Base-by-base conservation (phyloP, 2,888 invertebrate species). In the Pristionchus entomophagus region DNA sequence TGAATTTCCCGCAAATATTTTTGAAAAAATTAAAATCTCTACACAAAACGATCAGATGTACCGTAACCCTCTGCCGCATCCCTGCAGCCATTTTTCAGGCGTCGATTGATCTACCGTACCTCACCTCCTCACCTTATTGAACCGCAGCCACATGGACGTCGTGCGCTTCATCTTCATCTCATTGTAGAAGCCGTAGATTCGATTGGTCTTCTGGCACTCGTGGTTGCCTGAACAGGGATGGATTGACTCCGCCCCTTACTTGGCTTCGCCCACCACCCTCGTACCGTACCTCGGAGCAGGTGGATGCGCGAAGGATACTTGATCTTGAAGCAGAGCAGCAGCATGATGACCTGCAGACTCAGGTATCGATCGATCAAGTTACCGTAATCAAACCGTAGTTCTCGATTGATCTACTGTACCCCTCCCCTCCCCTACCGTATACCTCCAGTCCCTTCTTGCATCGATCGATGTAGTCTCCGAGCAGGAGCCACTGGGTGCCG, bases 401-500 rank as follows among this genome's bases (percentile, higher is more conserved):
- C 14, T 6, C 5, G 69, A 6, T n/a, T n/a, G n/a, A n/a, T n/a
- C 69, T 73, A 73, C 69, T 6, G 73, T 73, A 73, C 26, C 26
- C 73, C 69, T 49, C 51, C 41, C 69, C 32, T 2, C 0, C 19
- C 65, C 41, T 26, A n/a, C 80, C 14, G 45, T 49, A 65, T 45
- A 78, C 53, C 86, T 92, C 92, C 38, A 92, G 77, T 2, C 89
- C 87, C 80, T 90, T 89, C 80, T 87, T 87, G 73, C 92, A 88
- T 12, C 92, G 89, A 86, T 92, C 92, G n/a, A 91, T 90, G 78
- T 92, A 92, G 87, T 92, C 92, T 1, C 92, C 92, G 29, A 92
- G 89, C 62, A 91, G 91, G 35, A 92, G 90, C 53, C 89, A 82
- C 73, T 88, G 86, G 0, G 86, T 86, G 62, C 88, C 83, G n/a